Conservation (phyloP, 2,113 vertebrate species). For the Eolophus roseicapilla region DNA sequence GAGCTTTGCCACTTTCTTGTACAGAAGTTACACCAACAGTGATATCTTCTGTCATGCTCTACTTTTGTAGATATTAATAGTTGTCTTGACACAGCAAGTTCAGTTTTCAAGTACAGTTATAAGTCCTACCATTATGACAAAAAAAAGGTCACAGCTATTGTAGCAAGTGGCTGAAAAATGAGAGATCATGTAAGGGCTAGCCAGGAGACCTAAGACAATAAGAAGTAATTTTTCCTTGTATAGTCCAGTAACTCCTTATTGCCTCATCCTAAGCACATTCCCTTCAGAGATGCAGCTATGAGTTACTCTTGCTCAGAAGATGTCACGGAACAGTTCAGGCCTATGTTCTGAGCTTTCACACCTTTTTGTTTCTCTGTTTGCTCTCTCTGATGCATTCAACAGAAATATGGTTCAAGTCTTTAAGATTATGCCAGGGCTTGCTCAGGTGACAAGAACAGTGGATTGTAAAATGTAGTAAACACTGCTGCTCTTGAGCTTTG, state of each 20-base stretch:
- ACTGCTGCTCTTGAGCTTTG: background rate
- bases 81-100: background rate
- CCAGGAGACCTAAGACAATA: background rate
- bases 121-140: background rate
- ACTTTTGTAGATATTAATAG: background rate
- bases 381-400: background rate
- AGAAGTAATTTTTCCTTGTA: background rate
- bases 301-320: background rate
- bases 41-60: background rate
- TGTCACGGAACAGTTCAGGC: background rate
- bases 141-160: background rate
- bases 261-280: background rate
- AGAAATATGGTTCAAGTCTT: background rate
- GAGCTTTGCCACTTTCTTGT: background rate
- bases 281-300: background rate
- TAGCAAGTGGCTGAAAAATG: background rate
- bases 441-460: background rate
- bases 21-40: background rate
- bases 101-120: background rate
- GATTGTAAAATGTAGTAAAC: background rate
- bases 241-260: background rate
- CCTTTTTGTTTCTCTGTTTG: background rate
- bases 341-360: background rate
- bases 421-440: background rate
- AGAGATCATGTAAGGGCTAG: rapidly evolving